Conservation (phyloP, 1,140 invertebrate species). For the Bombus haemorrhoidalis region DNA sequence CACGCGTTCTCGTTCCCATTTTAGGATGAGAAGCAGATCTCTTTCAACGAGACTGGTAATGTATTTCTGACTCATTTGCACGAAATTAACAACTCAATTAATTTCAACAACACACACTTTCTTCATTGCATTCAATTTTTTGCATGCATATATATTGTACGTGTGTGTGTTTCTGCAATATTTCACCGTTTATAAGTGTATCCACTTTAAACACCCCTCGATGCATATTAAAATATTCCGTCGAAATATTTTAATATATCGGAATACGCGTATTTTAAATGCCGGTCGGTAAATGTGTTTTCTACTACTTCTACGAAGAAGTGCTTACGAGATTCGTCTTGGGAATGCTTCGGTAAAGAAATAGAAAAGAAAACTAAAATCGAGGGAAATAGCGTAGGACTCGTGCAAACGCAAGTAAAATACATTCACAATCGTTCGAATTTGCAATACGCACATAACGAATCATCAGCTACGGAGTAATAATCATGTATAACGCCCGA, state of each 20-base stretch:
- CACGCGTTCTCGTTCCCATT: not conserved
- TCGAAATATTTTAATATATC: slow-evolving; percentile 14
- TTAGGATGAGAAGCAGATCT: not conserved
- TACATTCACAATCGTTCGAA: slow-evolving; percentile 35
- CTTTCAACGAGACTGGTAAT: slow-evolving; percentile 30
- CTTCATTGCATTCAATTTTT: not conserved
- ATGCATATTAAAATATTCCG: slow-evolving; percentile 12
- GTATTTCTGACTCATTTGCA: slow-evolving; percentile 37
- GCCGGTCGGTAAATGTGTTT: slow-evolving; percentile 35
- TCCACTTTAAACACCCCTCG: slow-evolving; percentile 2
- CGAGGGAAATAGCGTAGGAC: not conserved
- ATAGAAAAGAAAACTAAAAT: slow-evolving; percentile 17
- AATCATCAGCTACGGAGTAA: slow-evolving; percentile 39
- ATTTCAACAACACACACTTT: not conserved
- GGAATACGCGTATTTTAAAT: slow-evolving; percentile 20
- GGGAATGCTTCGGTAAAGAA: slow-evolving; percentile 46
- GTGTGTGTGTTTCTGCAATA: not conserved
- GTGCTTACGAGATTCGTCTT: not conserved
- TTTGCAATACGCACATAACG: slow-evolving; percentile 27
- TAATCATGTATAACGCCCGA: slow-evolving; percentile 20
- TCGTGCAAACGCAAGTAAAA: slow-evolving; percentile 45
- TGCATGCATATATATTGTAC: not conserved
- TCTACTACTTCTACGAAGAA: slow-evolving; percentile 1
- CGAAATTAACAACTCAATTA: slow-evolving; percentile 12
- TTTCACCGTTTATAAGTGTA: not conserved